Evolutionary conservation across 2,888 invertebrate genomes (phyloP), one percentile per base, ranked within the genome.

Genomic region (Cyaniris semiargus): DNA sequence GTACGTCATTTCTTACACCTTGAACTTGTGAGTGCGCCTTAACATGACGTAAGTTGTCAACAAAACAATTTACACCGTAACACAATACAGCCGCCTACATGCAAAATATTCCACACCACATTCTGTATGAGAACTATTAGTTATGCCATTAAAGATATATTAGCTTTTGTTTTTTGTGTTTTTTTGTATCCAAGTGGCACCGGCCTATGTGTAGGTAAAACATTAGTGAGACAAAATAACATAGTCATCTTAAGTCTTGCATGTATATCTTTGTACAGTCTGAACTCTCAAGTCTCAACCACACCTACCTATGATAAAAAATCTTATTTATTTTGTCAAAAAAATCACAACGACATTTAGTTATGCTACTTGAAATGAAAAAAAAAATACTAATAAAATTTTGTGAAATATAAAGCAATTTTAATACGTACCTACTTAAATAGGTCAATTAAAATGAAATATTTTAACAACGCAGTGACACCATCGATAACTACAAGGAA

Each of bases 1-100:
- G 56, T 13, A 3, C 70, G 70, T 70, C 53, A 34, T 70, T 70
- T 71, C 58, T 76, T 74, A 71, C 70, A 79, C 92, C 93, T 93
- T 93, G 92, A 93, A 93, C 93, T 92, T 92, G 86, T 80, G 85
- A 86, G 83, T 84, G 82, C 84, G 85, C 84, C 86, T 87, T 83
- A 83, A 85, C 84, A 83, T 92, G 90, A 93, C 92, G 91, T 88
- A 92, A 92, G 89, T 88, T 86, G 89, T 88, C 88, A 91, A 90
- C 87, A 92, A 83, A 87, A 82, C 86, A 87, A 90, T 91, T 90
- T 85, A 87, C 90, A 90, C 88, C 82, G 79, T 83, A 82, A 84
- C 82, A 86, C 84, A 86, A 84, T 82, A 80, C 81, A 80, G 81
- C 83, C 86, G 84, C 89, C 88, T 85, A 84, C 87, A 80, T 82